Evolutionary conservation across 2,797 vertebrate genomes (phyloP).

Genomic region (Lepus oiostolus): DNA sequence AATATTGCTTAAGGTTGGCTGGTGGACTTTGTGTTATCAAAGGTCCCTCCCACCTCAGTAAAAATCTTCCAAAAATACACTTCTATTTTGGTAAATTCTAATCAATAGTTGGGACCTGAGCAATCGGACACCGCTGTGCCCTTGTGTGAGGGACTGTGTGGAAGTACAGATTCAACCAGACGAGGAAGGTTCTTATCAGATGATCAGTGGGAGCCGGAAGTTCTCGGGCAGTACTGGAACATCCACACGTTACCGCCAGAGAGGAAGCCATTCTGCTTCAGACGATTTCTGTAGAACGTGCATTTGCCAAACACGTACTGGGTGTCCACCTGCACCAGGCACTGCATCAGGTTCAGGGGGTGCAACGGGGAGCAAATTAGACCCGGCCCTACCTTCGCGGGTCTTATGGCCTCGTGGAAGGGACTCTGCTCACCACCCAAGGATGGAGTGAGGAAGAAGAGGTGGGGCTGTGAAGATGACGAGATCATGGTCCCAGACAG

Average conservation of each 20-base stretch:
- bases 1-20: not conserved
- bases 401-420: not conserved
- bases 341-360: not conserved
- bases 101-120: not conserved
- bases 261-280: not conserved
- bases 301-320: not conserved
- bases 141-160: not conserved
- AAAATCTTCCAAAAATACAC: not conserved
- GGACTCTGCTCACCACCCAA: not conserved
- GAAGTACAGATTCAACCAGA: conserved; percentile 5
- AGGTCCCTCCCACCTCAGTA: not conserved
- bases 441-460: too few relatives aligned
- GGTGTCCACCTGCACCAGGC: not conserved
- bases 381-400: not conserved
- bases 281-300: not conserved
- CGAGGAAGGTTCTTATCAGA: not conserved
- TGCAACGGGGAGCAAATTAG: rapidly evolving
- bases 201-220: not conserved
- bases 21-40: not conserved
- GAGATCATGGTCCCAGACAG: not conserved
- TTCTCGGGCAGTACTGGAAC: not conserved
- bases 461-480: not conserved
- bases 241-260: not conserved
- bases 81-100: conserved; percentile 19
- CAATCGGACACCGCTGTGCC: not conserved